Conservation (phyloP, 2,888 invertebrate genomes). For the Hirtodrosophila confusa region DNA sequence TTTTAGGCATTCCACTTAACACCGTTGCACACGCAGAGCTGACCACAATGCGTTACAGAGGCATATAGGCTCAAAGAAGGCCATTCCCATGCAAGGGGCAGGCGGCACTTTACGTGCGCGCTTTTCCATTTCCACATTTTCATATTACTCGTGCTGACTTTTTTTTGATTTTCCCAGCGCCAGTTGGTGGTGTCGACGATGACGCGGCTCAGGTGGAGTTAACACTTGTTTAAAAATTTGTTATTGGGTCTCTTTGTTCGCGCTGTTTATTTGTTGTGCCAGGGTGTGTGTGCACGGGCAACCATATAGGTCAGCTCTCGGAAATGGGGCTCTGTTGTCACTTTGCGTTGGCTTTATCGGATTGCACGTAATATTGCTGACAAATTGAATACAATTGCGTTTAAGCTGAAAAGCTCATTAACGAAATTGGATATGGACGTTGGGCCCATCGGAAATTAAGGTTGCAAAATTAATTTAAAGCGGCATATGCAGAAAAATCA, state of each 20-base stretch:
- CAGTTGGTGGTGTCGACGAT: conserved; percentile 6
- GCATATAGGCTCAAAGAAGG: conserved; percentile 22
- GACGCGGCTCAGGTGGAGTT: conserved; percentile 65
- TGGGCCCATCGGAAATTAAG: conserved; percentile 40
- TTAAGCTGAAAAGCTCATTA: conserved; percentile 79
- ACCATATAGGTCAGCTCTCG: conserved; percentile 24
- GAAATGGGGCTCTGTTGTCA: conserved; percentile 51
- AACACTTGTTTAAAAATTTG: conserved; percentile 80
- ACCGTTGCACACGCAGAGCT: conserved; percentile 23
- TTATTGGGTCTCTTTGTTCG: conserved; percentile 66
- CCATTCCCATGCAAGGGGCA: conserved; percentile 23
- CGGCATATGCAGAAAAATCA: conserved; percentile 48
- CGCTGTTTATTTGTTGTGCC: conserved; percentile 57
- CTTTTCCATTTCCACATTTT: conserved; percentile 47
- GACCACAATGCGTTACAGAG: conserved; percentile 55
- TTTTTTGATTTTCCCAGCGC: conserved; percentile 31
- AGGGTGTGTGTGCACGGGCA: background rate
- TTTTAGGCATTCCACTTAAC: conserved; percentile 57
- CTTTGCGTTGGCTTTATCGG: conserved; percentile 71
- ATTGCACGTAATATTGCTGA: conserved; percentile 73
- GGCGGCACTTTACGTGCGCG: conserved; percentile 44
- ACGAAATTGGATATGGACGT: conserved; percentile 69
- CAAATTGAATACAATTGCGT: conserved; percentile 78
- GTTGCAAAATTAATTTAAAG: conserved; percentile 63
- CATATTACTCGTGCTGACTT: conserved; percentile 15